Conservation (phyloP, 2,888 invertebrate genomes). For the Apamea anceps region DNA sequence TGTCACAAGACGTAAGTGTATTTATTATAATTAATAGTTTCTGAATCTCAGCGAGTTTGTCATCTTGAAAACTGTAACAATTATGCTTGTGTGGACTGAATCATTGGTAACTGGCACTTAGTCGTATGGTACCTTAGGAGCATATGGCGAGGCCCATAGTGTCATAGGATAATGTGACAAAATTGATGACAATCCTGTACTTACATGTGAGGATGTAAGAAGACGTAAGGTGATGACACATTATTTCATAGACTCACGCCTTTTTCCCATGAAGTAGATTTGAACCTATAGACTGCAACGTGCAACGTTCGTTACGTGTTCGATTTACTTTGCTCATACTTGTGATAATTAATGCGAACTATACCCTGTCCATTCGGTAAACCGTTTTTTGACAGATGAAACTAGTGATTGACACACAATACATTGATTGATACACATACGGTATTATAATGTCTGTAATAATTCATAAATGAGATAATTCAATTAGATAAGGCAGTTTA, state of each 20-base stretch:
- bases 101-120: slow-evolving; percentile 33
- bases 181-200: slow-evolving; percentile 25
- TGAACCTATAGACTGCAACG: background rate
- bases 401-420: too few relatives aligned
- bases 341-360: too few relatives aligned
- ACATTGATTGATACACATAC: too few relatives aligned
- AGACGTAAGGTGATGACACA: slow-evolving; percentile 6
- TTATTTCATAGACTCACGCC: background rate
- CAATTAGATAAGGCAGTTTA: too few relatives aligned
- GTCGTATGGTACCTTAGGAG: slow-evolving; percentile 16
- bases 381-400: too few relatives aligned
- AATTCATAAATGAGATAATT: too few relatives aligned
- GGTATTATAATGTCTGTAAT: too few relatives aligned
- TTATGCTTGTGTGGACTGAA: background rate
- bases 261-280: slow-evolving; percentile 4
- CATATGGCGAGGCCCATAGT: background rate
- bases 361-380: too few relatives aligned
- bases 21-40: background rate
- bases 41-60: slow-evolving; percentile 35
- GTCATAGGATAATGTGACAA: slow-evolving; percentile 17
- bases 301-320: background rate
- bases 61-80: slow-evolving; percentile 33
- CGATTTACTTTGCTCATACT: background rate
- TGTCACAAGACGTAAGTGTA: slow-evolving; percentile 9
- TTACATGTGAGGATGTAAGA: too few relatives aligned